These are phyloP conservation scores for Carcina quercana DNA, from an alignment of 2,888 invertebrate species.

Conservation along the genomic window DNA sequence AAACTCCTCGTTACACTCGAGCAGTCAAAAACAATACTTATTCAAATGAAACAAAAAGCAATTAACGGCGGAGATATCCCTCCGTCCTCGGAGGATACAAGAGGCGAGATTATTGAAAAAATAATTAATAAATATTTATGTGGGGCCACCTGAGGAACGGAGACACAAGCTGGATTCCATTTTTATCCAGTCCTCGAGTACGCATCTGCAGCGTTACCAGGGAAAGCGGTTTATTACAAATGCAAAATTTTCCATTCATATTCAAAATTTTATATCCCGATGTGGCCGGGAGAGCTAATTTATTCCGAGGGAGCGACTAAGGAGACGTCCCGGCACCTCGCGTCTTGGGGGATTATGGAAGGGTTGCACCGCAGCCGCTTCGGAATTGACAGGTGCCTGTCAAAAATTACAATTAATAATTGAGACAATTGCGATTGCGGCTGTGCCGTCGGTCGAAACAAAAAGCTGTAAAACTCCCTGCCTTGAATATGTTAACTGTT, in stretches of 20 bases:
- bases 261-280: slow-evolving; percentile 92
- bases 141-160: slow-evolving; percentile 68
- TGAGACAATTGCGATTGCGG: slow-evolving; percentile 54
- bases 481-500: background rate
- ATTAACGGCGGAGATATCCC: slow-evolving; percentile 70
- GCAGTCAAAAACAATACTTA: slow-evolving; percentile 74
- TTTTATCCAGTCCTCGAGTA: slow-evolving; percentile 62
- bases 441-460: slow-evolving; percentile 14
- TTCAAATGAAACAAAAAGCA: slow-evolving; percentile 75
- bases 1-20: slow-evolving; percentile 58
- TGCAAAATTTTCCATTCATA: slow-evolving; percentile 92
- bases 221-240: slow-evolving; percentile 85
- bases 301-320: slow-evolving; percentile 77
- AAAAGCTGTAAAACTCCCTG: no score
- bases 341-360: slow-evolving; percentile 70
- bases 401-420: slow-evolving; percentile 75
- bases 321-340: slow-evolving; percentile 58
- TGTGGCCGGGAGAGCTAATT: slow-evolving; percentile 82
- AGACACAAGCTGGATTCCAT: slow-evolving; percentile 39
- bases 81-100: slow-evolving; percentile 61
- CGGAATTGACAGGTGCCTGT: slow-evolving; percentile 73
- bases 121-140: slow-evolving; percentile 76
- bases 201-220: slow-evolving; percentile 64
- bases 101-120: slow-evolving; percentile 73
- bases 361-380: slow-evolving; percentile 67